Base-by-base conservation (phyloP, 1,140 invertebrate genomes). In the Drosophila guanche region DNA sequence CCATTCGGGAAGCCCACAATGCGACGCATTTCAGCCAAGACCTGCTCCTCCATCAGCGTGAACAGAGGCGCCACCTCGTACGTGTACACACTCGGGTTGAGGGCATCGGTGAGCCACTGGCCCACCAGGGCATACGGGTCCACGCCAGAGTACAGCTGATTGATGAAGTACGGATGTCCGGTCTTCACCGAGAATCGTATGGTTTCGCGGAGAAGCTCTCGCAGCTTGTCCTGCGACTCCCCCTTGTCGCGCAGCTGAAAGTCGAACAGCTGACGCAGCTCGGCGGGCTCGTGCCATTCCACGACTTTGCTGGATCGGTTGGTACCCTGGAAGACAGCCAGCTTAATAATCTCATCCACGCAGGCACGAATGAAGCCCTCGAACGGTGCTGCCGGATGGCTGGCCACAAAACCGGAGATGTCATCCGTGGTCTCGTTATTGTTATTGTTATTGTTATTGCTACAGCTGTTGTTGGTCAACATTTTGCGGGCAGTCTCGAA, bases 21-120 rank as follows among this genome's bases (percentile, higher is more conserved):
- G 14, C 92, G 92, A 41, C 97, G 93, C 97, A 99, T 99, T 80
- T 97, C 95, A 2, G 91, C 84, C 33, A 98, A 91, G 0, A 97
- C 95, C 8, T 94, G 93, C 69, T 97, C 95, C 77, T 98, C 97
- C 96, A 97, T 97, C 0, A 97, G 86, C 0, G 95, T 96, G 79
- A 97, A 97, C 0, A 97, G 95, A 1, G 97, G 97, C 1, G 97
- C 95, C n/a, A 98, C 97, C 92, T 98, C 97, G 79, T 96, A 98
- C 0, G 97, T 98, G 89, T 98, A 97, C 0, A 97, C 96, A 65
- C 96, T 97, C 0, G 96, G 95, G 92, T 98, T 97, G 4, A 98
- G 91, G 3, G 96, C 95, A 83, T 97, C 96, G 4, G 95, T 96
- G 52, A 97, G 90, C 96, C 96, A 97, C 89, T 97, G 96, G 0